Conservation (phyloP, 2,113 vertebrate species). For the Octodon degus region DNA sequence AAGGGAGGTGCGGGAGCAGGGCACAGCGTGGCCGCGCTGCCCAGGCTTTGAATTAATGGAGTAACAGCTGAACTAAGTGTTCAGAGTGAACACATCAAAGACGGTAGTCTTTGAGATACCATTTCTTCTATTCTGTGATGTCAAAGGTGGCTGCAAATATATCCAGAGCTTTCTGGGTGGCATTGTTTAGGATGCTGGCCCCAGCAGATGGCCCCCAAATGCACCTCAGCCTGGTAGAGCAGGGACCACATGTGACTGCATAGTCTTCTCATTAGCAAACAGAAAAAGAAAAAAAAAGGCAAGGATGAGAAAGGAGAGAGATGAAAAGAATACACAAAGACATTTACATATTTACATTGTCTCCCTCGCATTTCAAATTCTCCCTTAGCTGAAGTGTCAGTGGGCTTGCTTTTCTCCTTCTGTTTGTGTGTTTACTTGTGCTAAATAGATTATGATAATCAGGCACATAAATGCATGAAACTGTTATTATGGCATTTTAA, state of each 20-base stretch:
- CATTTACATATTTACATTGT: conserved; percentile 92
- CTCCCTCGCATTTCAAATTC: conserved; percentile 87
- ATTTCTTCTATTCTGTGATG: conserved; percentile 73
- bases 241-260: conserved; percentile 85
- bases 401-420: conserved; percentile 89
- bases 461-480: conserved; percentile 92
- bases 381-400: conserved; percentile 86
- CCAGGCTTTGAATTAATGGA: conserved; percentile 59
- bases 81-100: conserved; percentile 69
- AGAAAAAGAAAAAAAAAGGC: conserved; percentile 57
- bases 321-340: conserved; percentile 89
- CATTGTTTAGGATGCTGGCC: conserved; percentile 84
- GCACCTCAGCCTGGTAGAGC: conserved; percentile 83
- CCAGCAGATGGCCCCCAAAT: conserved; percentile 89
- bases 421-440: conserved; percentile 94
- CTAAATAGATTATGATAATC: conserved; percentile 98
- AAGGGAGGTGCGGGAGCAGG: background rate
- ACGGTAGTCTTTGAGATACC: conserved; percentile 57
- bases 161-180: conserved; percentile 85
- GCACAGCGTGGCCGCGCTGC: rapidly evolving
- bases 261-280: conserved; percentile 88
- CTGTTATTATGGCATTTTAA: conserved; percentile 94
- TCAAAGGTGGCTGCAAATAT: conserved; percentile 85
- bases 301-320: conserved; percentile 83
- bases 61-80: conserved; percentile 83